These are phyloP conservation scores for Enteromius argenteus DNA, from an alignment of 2,797 vertebrate species.

Conservation along the genomic window DNA sequence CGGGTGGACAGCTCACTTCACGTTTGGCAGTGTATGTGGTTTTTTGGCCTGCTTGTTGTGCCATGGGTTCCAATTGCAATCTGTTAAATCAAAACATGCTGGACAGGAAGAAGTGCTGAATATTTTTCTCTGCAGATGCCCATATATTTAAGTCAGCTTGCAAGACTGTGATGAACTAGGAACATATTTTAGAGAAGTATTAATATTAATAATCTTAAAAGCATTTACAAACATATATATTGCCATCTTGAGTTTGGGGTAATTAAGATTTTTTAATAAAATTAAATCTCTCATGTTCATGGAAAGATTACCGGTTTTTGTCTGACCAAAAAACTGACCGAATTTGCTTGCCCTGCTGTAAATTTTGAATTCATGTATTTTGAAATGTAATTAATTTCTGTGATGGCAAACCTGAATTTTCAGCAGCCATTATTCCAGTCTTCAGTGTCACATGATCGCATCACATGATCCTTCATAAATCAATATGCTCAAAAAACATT, in stretches of 20 bases:
- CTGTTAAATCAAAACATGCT: slow-evolving; percentile 80
- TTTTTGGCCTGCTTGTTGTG: slow-evolving; percentile 81
- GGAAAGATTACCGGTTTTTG: neutral
- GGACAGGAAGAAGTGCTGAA: slow-evolving; percentile 70
- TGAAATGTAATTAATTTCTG: neutral
- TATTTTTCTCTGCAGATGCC: slow-evolving; percentile 63
- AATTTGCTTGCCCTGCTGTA: too few species aligned
- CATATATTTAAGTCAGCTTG: neutral
- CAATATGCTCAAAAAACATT: neutral
- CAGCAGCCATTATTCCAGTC: neutral
- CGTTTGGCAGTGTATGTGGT: slow-evolving; percentile 71
- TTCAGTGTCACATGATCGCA: neutral
- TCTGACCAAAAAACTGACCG: too few species aligned
- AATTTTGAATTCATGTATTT: too few species aligned
- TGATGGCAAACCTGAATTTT: neutral
- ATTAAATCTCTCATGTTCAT: neutral
- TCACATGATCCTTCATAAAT: neutral
- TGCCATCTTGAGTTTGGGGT: neutral
- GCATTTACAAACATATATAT: too few species aligned
- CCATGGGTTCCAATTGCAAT: slow-evolving; percentile 75
- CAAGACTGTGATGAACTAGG: too few species aligned
- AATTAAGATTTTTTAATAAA: neutral
- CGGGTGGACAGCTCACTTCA: slow-evolving; percentile 73
- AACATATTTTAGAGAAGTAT: too few species aligned
- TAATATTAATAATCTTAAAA: too few species aligned